Evolutionary conservation across 1,140 invertebrate species (phyloP).

Genomic region (Tigriopus japonicus): DNA sequence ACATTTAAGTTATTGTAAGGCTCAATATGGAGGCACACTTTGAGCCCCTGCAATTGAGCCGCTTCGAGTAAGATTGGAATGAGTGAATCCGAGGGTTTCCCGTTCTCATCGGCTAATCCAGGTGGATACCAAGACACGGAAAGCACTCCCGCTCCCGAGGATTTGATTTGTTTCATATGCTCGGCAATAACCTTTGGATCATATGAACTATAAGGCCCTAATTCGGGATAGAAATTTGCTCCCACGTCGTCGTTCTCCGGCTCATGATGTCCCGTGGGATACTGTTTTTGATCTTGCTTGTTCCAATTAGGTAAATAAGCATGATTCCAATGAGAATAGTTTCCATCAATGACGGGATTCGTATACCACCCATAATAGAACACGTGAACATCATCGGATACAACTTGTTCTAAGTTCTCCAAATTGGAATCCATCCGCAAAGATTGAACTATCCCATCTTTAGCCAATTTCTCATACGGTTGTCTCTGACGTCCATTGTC

Average conservation of each 20-base stretch:
- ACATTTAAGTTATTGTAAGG: conserved; percentile 27
- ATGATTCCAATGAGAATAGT: conserved; percentile 33
- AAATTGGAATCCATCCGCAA: too few species aligned
- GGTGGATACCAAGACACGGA: conserved; percentile 29
- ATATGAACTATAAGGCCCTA: conserved; percentile 30
- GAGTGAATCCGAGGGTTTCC: conserved; percentile 23
- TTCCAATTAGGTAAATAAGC: conserved; percentile 27
- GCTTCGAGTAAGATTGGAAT: conserved; percentile 24
- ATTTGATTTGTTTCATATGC: conserved; percentile 28
- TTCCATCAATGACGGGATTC: conserved; percentile 25
- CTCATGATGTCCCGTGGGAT: conserved; percentile 23
- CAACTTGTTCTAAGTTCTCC: background rate
- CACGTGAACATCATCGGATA: conserved; percentile 25
- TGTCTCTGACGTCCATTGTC: too few species aligned
- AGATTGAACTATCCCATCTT: too few species aligned
- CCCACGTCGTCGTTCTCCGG: conserved; percentile 30
- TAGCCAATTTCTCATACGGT: too few species aligned
- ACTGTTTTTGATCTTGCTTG: conserved; percentile 21
- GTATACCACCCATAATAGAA: conserved; percentile 36
- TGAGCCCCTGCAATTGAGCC: conserved; percentile 25
- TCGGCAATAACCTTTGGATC: conserved; percentile 24
- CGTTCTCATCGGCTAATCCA: conserved; percentile 22
- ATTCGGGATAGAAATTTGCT: conserved; percentile 28
- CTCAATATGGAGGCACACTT: conserved; percentile 31
- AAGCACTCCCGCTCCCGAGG: conserved; percentile 25